Percentiles rank a stretch among this genome's conserved stretches.
Evolutionary conservation across 2,888 invertebrate genomes (phyloP).

Genomic region (Malachius bipustulatus): DNA sequence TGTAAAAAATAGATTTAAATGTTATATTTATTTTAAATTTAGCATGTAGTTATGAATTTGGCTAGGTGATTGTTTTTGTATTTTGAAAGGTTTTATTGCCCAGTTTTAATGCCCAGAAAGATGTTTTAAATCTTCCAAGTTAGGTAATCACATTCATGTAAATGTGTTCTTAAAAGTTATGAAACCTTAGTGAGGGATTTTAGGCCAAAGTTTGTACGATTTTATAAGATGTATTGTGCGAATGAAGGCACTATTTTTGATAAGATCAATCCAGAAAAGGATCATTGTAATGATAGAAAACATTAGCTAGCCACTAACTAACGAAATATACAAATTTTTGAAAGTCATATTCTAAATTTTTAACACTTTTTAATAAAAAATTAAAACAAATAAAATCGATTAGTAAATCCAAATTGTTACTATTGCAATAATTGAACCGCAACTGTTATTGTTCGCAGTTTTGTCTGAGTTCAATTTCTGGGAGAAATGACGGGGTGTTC

Average conservation of each 20-base stretch:
- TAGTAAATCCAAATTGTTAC: constrained; percentile 29
- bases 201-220: constrained; percentile 13
- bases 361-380: constrained; percentile 23
- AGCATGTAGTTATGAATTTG: constrained; percentile 1
- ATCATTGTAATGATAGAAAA: no score
- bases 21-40: constrained; percentile 23
- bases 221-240: constrained; percentile 16
- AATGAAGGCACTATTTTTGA: constrained; percentile 24
- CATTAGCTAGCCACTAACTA: constrained; percentile 22
- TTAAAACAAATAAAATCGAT: constrained; percentile 21
- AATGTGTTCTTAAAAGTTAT: neutral
- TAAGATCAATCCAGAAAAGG: constrained; percentile 17
- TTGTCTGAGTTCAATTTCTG: constrained; percentile 24
- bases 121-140: neutral
- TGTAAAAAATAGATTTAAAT: constrained; percentile 18
- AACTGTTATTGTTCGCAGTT: constrained; percentile 31
- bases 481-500: no score
- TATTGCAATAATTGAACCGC: constrained; percentile 30
- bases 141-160: neutral
- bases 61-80: neutral
- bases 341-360: constrained; percentile 27
- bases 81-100: neutral
- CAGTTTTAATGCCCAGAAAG: neutral
- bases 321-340: constrained; percentile 14
- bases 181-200: neutral